These are phyloP conservation scores for Ptychodera flava DNA, from an alignment of 35 echinoderm and acorn worm genomes.

Conservation along the genomic window DNA sequence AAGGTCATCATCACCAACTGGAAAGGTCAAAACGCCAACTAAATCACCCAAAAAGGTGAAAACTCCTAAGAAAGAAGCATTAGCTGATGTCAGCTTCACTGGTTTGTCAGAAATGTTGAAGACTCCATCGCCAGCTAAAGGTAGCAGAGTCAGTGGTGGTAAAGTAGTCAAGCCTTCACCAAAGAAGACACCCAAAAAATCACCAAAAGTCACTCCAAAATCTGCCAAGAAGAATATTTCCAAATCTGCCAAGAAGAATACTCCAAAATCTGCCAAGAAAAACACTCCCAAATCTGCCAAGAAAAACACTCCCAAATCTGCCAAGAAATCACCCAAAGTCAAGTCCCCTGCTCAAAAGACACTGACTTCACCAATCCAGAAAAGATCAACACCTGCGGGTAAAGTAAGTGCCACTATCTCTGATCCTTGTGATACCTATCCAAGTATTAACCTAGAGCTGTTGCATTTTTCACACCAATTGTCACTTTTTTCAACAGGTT, in stretches of 20 bases:
- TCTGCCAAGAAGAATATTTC: constrained; percentile 13
- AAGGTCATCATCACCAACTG: not conserved
- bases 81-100: constrained; percentile 87
- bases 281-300: not conserved
- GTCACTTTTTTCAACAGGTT: no score
- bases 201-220: not conserved
- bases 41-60: constrained; percentile 46
- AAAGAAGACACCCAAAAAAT: constrained; percentile 25
- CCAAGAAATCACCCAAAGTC: not conserved
- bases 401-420: no score
- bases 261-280: constrained; percentile 21
- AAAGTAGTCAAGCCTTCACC: constrained; percentile 39
- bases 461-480: no score
- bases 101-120: constrained; percentile 76
- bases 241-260: not conserved
- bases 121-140: constrained; percentile 69
- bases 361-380: not conserved
- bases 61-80: constrained; percentile 33
- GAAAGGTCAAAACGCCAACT: not conserved
- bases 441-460: no score
- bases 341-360: not conserved
- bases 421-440: no score
- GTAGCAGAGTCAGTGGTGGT: constrained; percentile 15
- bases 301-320: not conserved
- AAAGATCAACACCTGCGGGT: no score